A percentile compares a stretch with the other conserved stretches of the same genome.
Conservation (phyloP, 2,113 vertebrate genomes). For the Heloderma charlesbogerti region DNA sequence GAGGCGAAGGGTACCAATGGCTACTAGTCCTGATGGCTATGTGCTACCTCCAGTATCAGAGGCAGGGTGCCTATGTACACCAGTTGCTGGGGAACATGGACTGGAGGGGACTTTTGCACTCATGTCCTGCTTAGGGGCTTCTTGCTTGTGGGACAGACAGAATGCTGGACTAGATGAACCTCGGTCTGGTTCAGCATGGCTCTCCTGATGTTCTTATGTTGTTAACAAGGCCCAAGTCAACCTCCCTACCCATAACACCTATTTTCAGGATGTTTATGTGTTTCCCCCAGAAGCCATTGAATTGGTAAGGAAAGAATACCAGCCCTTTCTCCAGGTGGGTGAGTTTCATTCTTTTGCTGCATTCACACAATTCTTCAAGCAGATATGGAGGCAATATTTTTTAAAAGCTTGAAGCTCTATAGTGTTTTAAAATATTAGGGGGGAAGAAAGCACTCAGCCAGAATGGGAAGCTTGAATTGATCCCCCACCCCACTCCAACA, state of each 20-base stretch:
- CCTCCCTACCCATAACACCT: neutral
- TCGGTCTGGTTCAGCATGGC: no score
- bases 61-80: no score
- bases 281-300: slow-evolving; percentile 16
- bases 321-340: slow-evolving; percentile 11
- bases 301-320: slow-evolving; percentile 32
- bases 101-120: no score
- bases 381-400: slow-evolving; percentile 27
- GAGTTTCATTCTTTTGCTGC: slow-evolving; percentile 25
- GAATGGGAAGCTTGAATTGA: neutral
- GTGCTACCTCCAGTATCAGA: no score
- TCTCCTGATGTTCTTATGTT: no score
- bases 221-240: neutral
- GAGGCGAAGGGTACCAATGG: no score
- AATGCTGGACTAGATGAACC: no score
- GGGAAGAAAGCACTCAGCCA: neutral
- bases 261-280: neutral
- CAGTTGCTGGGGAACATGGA: no score
- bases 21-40: no score
- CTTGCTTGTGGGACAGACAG: no score
- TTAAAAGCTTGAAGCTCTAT: neutral
- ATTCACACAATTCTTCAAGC: neutral
- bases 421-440: slow-evolving; percentile 10
- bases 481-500: neutral
- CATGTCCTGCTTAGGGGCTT: no score